phyloP scores from a whole-genome alignment of 2,797 vertebrate species.

The Bradypodion pumilum region DNA sequence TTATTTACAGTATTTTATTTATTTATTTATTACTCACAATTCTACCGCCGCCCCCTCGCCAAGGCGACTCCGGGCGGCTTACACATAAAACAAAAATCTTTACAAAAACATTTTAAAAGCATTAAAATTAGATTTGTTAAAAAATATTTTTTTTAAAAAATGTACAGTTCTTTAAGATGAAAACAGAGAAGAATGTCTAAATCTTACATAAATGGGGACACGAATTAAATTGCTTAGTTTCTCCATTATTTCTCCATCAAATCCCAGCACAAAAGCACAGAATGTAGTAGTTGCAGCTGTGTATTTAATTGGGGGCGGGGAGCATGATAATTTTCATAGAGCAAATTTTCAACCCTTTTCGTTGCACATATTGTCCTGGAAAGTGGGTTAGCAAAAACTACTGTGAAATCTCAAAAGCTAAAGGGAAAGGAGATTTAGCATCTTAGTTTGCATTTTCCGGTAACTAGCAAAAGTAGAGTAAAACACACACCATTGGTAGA shows the following conservation, averaged over 20 bases:
- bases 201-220: neutral
- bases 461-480: neutral
- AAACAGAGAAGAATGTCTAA: neutral
- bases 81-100: too few relatives aligned
- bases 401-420: neutral
- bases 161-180: neutral
- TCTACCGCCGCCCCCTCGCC: too few relatives aligned
- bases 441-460: neutral
- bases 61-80: too few relatives aligned
- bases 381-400: neutral
- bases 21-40: too few relatives aligned
- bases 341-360: neutral
- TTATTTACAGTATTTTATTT: too few relatives aligned
- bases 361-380: neutral
- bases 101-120: too few relatives aligned
- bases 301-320: neutral
- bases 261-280: neutral
- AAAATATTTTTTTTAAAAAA: too few relatives aligned
- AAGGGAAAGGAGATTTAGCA: neutral
- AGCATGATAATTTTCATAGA: neutral
- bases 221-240: neutral
- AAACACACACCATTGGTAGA: neutral
- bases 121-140: too few relatives aligned
- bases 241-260: neutral
- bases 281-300: neutral